Base-by-base conservation (phyloP, 2,888 invertebrate species). In the Heliconius hortense region DNA sequence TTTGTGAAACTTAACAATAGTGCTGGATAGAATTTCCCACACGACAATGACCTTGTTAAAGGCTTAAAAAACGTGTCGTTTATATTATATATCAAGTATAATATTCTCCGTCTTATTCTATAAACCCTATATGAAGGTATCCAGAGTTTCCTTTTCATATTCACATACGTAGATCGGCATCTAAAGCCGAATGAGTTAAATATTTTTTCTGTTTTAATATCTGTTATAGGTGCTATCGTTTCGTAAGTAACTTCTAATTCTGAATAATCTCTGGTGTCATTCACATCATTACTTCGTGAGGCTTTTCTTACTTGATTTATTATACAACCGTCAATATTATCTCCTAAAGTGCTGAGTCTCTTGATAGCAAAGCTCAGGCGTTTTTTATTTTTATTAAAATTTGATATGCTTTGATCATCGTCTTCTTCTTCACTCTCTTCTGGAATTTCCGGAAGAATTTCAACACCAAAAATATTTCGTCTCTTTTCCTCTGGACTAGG, bases 391-490 rank as follows among this genome's bases (percentile, higher is more conserved):
- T 82, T 87, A 76, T 80, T 85, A 35, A 82, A 76, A 76, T 83
- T 84, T 28, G 66, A 68, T 59, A 78, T 72, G 77, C 79, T 82
- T 75, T 87, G 83, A 18, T 88, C 88, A 18, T 89, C n/a, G n/a
- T n/a, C 89, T 15, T 88, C 88, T 28, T 89, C 88, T 83, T 94
- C 94, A 75, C 90, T 93, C 82, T 94, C 94, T 84, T 95, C 95
- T 5, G 92, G 92, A 84, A 95, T 95, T 85, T 94, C 92, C 35
- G 95, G 94, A 75, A 95, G 84, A 82, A 94, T 93, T 82, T 94
- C 92, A 64, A 94, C 93, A 5, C 94, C 94, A 80, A 92, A 93
- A 63, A 93, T 88, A 79, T 92, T 94, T 82, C 91, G 88, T 72
- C 91, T 86, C 77, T 90, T 94, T 80, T 94, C 93, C 80, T 94